Evolutionary conservation across 2,113 vertebrate genomes (phyloP).

Genomic region (Cyanoderma ruficeps): DNA sequence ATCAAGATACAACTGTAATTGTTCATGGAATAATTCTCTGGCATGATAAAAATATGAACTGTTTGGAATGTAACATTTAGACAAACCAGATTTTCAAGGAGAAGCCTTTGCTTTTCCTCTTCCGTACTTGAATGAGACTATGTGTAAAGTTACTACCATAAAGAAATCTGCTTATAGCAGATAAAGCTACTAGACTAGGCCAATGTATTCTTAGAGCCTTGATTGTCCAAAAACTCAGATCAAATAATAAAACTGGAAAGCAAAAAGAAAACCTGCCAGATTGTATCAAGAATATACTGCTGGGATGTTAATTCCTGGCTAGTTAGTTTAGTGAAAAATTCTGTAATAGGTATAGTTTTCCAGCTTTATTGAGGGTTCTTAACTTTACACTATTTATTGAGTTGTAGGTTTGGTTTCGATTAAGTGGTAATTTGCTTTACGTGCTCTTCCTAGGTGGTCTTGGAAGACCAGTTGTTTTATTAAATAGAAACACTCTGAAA

Average conservation of each 20-base stretch:
- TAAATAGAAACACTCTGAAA: not conserved
- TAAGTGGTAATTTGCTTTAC: not conserved
- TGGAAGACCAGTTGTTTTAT: not conserved
- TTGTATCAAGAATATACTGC: not conserved
- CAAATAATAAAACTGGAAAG: not conserved
- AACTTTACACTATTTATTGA: not conserved
- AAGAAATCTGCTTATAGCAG: not conserved
- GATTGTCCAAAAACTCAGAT: not conserved
- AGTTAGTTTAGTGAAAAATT: not conserved
- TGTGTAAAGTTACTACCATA: not conserved
- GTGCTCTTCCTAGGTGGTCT: not conserved
- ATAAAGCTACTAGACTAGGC: not conserved
- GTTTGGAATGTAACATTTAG: not conserved
- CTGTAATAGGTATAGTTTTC: not conserved
- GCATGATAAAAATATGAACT: not conserved
- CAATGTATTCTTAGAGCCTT: not conserved
- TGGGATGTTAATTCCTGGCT: not conserved
- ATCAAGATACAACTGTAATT: not conserved
- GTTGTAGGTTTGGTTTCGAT: not conserved
- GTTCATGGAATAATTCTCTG: not conserved
- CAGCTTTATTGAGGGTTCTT: not conserved
- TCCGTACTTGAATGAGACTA: not conserved
- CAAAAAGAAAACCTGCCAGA: not conserved
- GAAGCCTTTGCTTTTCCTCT: not conserved
- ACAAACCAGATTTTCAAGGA: not conserved